Evolutionary conservation across 2,797 vertebrate species (phyloP).

Genomic region (Hoplostethus mediterraneus): DNA sequence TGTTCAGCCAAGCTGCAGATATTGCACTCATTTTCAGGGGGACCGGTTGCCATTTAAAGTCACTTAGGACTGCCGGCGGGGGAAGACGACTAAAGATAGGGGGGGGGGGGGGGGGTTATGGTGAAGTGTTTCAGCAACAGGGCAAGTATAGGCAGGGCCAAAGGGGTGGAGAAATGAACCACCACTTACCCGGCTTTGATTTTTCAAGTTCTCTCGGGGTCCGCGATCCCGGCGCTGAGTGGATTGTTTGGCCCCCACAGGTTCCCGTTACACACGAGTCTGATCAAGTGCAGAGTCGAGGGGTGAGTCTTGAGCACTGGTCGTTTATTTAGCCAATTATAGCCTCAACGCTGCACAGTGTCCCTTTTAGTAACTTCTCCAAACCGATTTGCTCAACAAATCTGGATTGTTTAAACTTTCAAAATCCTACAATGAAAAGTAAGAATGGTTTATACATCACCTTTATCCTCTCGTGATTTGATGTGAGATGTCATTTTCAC

Average conservation of each 20-base stretch:
- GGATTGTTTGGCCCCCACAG: slow-evolving; percentile 38
- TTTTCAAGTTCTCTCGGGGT: slow-evolving; percentile 65
- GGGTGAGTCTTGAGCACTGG: neutral
- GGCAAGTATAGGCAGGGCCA: slow-evolving; percentile 48
- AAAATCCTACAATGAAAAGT: no score
- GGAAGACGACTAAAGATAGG: slow-evolving; percentile 60
- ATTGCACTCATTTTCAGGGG: slow-evolving; percentile 61
- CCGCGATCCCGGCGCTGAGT: slow-evolving; percentile 23
- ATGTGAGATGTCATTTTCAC: neutral
- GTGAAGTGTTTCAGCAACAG: slow-evolving; percentile 52
- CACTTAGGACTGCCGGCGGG: slow-evolving; percentile 44
- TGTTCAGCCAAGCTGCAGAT: slow-evolving; percentile 65
- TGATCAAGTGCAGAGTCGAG: slow-evolving; percentile 43
- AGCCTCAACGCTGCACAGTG: no score
- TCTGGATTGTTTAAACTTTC: no score
- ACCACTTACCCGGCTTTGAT: slow-evolving; percentile 45
- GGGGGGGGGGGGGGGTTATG: slow-evolving; percentile 34
- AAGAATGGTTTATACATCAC: neutral
- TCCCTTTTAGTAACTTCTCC: no score
- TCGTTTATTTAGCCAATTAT: neutral
- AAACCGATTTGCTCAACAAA: no score
- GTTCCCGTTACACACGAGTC: slow-evolving; percentile 24
- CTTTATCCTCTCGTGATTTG: neutral
- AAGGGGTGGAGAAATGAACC: no score
- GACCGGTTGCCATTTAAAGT: slow-evolving; percentile 64